Conservation (phyloP, 2,888 invertebrate species). For the Drosophila merina region DNA sequence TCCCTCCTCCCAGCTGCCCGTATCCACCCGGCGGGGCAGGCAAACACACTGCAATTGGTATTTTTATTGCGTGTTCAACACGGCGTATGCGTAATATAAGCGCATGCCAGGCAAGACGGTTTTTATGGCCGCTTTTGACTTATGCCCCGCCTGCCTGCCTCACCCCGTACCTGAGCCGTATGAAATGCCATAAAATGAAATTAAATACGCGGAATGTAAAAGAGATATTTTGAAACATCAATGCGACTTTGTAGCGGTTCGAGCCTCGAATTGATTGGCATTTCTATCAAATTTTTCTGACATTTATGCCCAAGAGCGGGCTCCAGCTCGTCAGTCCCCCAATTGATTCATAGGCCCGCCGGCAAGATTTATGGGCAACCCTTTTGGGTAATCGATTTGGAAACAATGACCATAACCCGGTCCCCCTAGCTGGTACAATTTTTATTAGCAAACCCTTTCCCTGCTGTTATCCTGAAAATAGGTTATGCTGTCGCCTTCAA, state of each 20-base stretch:
- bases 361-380: constrained; percentile 34
- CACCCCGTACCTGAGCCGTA: constrained; percentile 7
- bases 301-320: constrained; percentile 28
- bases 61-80: constrained; percentile 79
- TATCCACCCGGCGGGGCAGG: background rate
- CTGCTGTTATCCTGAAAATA: constrained; percentile 1
- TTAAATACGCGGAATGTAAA: constrained; percentile 74
- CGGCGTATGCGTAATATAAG: constrained; percentile 75
- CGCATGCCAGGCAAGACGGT: constrained; percentile 51
- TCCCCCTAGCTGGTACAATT: constrained; percentile 19
- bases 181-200: constrained; percentile 76
- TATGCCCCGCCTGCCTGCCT: constrained; percentile 48
- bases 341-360: constrained; percentile 27
- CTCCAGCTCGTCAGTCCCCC: background rate
- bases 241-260: constrained; percentile 9
- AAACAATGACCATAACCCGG: constrained; percentile 34
- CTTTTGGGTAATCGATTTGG: constrained; percentile 42
- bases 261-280: constrained; percentile 74
- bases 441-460: constrained; percentile 28
- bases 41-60: constrained; percentile 70
- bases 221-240: constrained; percentile 49
- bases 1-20: constrained; percentile 1
- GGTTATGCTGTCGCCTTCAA: constrained; percentile 8
- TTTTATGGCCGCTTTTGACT: constrained; percentile 71
- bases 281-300: constrained; percentile 63